Evolutionary conservation across 2,888 invertebrate genomes (phyloP).

Genomic region (Tillus elongatus): DNA sequence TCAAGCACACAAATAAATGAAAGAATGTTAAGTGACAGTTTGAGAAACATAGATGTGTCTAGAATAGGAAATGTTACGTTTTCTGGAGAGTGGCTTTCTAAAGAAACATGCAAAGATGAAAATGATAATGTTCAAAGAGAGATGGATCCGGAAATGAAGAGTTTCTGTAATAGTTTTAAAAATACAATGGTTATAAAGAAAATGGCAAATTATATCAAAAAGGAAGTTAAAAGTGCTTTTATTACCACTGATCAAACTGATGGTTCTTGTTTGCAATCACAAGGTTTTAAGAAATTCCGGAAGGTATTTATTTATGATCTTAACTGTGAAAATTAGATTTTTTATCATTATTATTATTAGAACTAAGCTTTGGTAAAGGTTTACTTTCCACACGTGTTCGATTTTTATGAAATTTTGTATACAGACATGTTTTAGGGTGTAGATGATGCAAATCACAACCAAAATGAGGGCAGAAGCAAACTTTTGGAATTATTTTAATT

Average conservation of each 20-base stretch:
- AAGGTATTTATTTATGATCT: no score
- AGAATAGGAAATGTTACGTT: background rate
- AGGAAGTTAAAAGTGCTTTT: background rate
- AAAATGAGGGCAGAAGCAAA: no score
- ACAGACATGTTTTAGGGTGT: no score
- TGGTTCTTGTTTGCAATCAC: background rate
- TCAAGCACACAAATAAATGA: background rate
- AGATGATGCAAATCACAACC: no score
- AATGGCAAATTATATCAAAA: background rate
- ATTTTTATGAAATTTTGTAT: no score
- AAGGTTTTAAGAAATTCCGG: conserved; percentile 3
- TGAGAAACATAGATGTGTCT: background rate
- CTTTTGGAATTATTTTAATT: no score
- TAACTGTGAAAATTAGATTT: no score
- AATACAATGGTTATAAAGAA: background rate
- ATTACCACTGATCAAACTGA: background rate
- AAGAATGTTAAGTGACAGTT: background rate
- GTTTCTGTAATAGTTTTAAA: conserved; percentile 1
- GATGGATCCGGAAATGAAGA: background rate
- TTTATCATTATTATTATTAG: no score
- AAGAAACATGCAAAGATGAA: no score
- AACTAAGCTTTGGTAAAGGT: no score
- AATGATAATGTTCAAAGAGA: background rate
- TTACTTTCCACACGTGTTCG: no score
- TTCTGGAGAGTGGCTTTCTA: background rate